Base-by-base conservation (phyloP, 2,888 invertebrate genomes). In the Heliconius sara region DNA sequence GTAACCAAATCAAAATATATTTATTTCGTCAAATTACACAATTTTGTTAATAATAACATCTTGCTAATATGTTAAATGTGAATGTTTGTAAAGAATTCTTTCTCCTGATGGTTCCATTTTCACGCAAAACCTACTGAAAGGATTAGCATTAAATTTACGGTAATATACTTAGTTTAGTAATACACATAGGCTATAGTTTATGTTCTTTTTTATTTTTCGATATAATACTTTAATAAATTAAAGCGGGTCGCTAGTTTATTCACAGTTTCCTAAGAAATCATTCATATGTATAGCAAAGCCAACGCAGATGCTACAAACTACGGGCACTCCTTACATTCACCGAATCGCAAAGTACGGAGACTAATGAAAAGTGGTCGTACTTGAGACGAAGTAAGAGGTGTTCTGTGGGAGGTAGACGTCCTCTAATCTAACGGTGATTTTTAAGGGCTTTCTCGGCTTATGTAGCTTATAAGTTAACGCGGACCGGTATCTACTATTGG, bases 401-500 rank as follows among this genome's bases (percentile, higher is more conserved):
- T 63, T 82, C 84, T 83, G 91, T 91, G 87, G 91, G 90, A 87
- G 88, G 90, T 84, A 84, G 88, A 83, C 86, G 89, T 90, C 89
- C 89, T 89, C 87, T 85, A 81, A 82, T 83, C 82, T 85, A 84
- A 85, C 84, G 80, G 83, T 83, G 81, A 63, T 79, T 76, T 70
- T 79, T 81, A 82, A 80, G 81, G 77, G 81, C 60, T 71, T 77
- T 70, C 77, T 67, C 65, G 76, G 70, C 74, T 76, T 57, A 30
- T 72, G 57, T 34, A 72, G 57, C 57, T 72, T 72, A 34, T 30
- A 72, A 52, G n/a, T 57, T 72, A 72, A 52, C 52, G 6, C 72
- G 30, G n/a, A 72, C 52, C 57, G 57, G 12, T 57, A 72, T 52
- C 34, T 57, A 57, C 57, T 13, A 57, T 34, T 57, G 57, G 57